phyloP scores from a whole-genome alignment of 2,888 invertebrate genomes.

The Cryptus viduatorius region DNA sequence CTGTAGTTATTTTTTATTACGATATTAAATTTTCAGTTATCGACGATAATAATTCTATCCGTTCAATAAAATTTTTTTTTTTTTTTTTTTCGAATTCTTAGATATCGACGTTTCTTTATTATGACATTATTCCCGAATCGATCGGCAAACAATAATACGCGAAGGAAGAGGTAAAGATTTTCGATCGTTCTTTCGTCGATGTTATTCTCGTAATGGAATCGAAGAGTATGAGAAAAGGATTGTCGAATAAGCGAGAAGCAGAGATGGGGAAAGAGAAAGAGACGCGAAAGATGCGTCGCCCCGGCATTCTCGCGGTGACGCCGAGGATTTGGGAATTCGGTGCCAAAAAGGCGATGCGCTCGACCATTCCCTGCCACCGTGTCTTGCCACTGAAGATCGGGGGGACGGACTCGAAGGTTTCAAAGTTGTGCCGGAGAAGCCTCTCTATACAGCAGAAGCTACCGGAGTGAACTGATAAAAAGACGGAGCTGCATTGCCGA shows the following conservation, averaged over 20 bases:
- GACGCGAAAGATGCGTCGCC: conserved; percentile 41
- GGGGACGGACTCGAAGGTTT: conserved; percentile 24
- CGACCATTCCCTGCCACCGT: conserved; percentile 58
- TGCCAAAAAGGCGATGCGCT: conserved; percentile 73
- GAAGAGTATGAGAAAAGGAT: conserved; percentile 26
- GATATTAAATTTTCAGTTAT: not conserved
- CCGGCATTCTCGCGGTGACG: conserved; percentile 61
- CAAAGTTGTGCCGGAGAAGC: conserved; percentile 9
- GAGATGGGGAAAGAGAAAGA: conserved; percentile 28
- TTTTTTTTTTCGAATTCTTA: not conserved
- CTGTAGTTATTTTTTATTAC: no score
- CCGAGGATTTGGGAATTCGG: conserved; percentile 75
- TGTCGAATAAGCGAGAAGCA: conserved; percentile 17
- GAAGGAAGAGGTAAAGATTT: not conserved
- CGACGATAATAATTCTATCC: not conserved
- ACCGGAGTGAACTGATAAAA: conserved; percentile 66
- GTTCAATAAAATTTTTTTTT: not conserved
- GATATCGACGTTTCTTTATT: not conserved
- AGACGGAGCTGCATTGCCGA: conserved; percentile 70
- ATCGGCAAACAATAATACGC: not conserved
- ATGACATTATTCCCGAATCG: conserved; percentile 4
- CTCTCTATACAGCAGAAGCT: conserved; percentile 22
- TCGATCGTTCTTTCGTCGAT: not conserved
- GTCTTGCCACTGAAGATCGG: conserved; percentile 18
- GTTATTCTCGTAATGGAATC: conserved; percentile 7